Percentiles rank a stretch among this genome's conserved stretches.
Conservation (phyloP, 2,113 vertebrate genomes). For the Strix aluco region DNA sequence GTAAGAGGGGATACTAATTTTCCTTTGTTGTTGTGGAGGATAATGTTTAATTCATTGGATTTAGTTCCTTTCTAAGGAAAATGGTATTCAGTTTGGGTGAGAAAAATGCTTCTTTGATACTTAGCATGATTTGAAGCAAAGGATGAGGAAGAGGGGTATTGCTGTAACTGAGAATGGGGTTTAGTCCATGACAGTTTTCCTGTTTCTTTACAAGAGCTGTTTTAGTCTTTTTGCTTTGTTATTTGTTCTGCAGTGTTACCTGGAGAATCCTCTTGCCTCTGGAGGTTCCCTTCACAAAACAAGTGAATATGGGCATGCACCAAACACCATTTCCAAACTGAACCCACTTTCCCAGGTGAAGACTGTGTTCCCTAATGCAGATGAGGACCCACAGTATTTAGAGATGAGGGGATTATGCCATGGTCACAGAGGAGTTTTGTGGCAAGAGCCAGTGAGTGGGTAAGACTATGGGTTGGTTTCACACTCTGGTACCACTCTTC, state of each 20-base stretch:
- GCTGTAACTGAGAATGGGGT: not conserved
- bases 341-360: accelerated
- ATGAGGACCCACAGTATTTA: accelerated
- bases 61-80: conserved; percentile 66
- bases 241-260: not conserved
- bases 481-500: not conserved
- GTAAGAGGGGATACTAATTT: conserved; percentile 61
- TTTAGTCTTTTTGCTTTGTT: not conserved
- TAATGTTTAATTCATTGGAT: conserved; percentile 71
- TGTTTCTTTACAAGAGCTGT: conserved; percentile 15
- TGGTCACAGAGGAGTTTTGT: not conserved
- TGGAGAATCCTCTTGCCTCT: not conserved
- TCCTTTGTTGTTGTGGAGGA: conserved; percentile 54
- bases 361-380: not conserved
- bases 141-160: conserved; percentile 38
- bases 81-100: conserved; percentile 69
- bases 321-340: not conserved
- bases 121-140: conserved; percentile 59
- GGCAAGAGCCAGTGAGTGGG: not conserved
- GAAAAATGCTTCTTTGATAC: conserved; percentile 69
- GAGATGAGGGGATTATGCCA: not conserved
- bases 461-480: not conserved
- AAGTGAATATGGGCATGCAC: accelerated
- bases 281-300: not conserved
- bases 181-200: not conserved